phyloP scores from a whole-genome alignment of 2,113 vertebrate genomes.

The Porphyrio hochstetteri region DNA sequence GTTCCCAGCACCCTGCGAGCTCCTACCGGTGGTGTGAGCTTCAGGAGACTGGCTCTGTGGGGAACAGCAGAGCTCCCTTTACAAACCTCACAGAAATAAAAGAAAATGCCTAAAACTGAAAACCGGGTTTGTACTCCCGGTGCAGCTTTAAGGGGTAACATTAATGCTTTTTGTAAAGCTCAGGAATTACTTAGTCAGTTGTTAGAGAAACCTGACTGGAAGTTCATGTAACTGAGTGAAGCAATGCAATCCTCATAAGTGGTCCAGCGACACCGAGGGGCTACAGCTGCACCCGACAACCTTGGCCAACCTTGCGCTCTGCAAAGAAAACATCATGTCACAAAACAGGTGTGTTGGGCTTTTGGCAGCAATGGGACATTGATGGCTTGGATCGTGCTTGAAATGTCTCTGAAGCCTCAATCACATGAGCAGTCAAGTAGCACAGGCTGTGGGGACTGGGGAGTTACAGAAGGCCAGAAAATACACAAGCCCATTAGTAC shows the following conservation, averaged over 20 bases:
- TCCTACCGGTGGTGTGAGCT: background rate
- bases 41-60: background rate
- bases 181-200: background rate
- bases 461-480: slow-evolving; percentile 56
- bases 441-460: slow-evolving; percentile 57
- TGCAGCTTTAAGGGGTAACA: background rate
- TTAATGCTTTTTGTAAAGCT: background rate
- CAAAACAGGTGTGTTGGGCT: slow-evolving; percentile 5
- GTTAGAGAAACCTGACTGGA: slow-evolving; percentile 6
- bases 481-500: slow-evolving; percentile 80
- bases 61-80: background rate
- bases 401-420: slow-evolving; percentile 66
- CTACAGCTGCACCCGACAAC: background rate
- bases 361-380: slow-evolving; percentile 53
- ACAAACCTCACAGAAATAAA: slow-evolving; percentile 21
- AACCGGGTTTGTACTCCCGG: background rate
- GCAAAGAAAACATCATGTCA: slow-evolving; percentile 29
- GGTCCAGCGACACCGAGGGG: background rate
- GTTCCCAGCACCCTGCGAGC: background rate
- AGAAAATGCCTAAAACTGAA: background rate
- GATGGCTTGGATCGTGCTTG: slow-evolving; percentile 67
- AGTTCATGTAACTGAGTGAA: background rate
- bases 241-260: background rate
- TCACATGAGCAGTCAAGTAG: slow-evolving; percentile 56
- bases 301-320: background rate